These are phyloP conservation scores for Metacarcinus magister DNA, from an alignment of 2,888 invertebrate genomes.

Conservation along the genomic window DNA sequence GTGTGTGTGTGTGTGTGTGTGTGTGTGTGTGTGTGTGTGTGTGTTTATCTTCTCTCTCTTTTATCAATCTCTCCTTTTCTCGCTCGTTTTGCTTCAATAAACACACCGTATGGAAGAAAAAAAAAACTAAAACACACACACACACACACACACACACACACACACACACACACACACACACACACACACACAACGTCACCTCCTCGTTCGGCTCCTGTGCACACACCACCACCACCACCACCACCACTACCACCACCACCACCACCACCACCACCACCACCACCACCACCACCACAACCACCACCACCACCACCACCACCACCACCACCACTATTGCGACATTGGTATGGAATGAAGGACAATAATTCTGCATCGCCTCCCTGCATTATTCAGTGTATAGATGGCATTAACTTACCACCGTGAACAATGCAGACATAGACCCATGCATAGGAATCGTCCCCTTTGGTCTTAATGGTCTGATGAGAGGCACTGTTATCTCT, in stretches of 20 bases:
- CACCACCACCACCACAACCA: neutral
- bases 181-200: neutral
- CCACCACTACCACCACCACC: conserved; percentile 14
- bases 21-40: neutral
- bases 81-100: no score
- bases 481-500: neutral
- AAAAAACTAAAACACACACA: no score
- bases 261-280: neutral
- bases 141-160: no score
- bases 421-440: conserved; percentile 55
- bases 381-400: conserved; percentile 67
- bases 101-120: no score
- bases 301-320: neutral
- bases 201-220: conserved; percentile 10
- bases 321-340: neutral
- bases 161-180: neutral
- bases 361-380: conserved; percentile 55
- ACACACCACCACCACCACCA: neutral
- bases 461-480: conserved; percentile 45
- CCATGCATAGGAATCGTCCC: conserved; percentile 65
- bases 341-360: conserved; percentile 61
- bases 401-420: conserved; percentile 48
- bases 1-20: conserved; percentile 32
- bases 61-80: neutral
- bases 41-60: neutral